Conservation (phyloP, 2,797 vertebrate species). For the Eospalax fontanierii region DNA sequence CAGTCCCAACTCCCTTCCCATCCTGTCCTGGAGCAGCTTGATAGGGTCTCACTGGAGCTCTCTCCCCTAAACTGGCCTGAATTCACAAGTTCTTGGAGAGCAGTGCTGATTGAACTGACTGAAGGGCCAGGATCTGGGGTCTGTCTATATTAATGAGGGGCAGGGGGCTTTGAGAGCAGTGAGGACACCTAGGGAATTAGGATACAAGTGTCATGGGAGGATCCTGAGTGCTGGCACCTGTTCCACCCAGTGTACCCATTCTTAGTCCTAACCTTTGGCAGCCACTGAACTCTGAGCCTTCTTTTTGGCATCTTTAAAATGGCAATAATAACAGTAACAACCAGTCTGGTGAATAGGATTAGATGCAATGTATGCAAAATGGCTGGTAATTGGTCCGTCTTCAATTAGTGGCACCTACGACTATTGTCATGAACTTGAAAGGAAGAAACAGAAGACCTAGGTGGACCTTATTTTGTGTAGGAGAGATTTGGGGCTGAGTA, state of each 20-base stretch:
- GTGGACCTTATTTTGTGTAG: background rate
- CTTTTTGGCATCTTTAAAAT: conserved; percentile 40
- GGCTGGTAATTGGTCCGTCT: background rate
- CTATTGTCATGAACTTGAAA: background rate
- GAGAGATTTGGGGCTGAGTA: background rate
- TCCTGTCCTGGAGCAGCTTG: background rate
- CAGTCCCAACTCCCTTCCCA: background rate
- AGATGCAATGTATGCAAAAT: background rate
- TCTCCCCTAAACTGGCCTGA: background rate
- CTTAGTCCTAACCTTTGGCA: background rate
- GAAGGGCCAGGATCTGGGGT: background rate
- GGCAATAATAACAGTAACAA: conserved; percentile 52
- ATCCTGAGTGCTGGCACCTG: background rate
- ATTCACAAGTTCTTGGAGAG: background rate
- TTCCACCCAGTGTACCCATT: background rate
- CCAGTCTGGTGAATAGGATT: background rate
- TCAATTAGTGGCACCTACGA: background rate
- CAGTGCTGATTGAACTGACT: background rate
- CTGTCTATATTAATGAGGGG: background rate
- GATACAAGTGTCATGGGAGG: background rate
- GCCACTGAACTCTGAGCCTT: background rate
- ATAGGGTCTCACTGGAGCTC: background rate
- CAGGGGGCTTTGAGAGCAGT: no score
- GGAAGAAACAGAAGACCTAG: background rate
- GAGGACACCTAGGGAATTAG: background rate